A percentile compares a stretch with the other conserved stretches of the same genome.
phyloP scores from a whole-genome alignment of 30 jellyfish, hydroid and myxozoan genomes.

The Turritopsis dohrnii region DNA sequence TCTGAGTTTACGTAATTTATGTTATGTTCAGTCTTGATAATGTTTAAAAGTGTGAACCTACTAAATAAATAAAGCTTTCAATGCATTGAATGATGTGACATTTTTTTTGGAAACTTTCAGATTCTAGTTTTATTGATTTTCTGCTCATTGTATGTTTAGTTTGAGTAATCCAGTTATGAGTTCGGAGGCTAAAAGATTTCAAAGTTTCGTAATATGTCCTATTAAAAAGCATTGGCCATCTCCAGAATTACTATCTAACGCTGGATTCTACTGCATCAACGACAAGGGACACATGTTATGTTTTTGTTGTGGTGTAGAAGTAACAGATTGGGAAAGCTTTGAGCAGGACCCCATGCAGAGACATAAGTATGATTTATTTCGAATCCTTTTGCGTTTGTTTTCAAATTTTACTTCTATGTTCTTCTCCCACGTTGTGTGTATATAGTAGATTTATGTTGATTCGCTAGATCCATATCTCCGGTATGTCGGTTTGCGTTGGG shows the following conservation, averaged over 20 bases:
- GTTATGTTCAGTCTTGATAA: too few relatives aligned
- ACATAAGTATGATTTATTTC: constrained; percentile 23
- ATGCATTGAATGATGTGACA: too few relatives aligned
- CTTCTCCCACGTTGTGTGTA: background rate
- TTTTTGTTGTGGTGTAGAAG: constrained; percentile 37
- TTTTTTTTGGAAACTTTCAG: background rate
- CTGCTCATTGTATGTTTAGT: too few relatives aligned
- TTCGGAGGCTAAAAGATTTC: constrained; percentile 23
- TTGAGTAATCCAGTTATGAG: constrained; percentile 10
- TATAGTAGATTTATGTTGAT: background rate
- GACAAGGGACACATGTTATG: constrained; percentile 13
- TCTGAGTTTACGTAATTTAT: too few relatives aligned
- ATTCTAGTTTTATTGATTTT: too few relatives aligned
- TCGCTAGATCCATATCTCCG: constrained; percentile 6
- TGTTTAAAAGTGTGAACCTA: too few relatives aligned
- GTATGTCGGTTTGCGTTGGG: constrained; percentile 17
- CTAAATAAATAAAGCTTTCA: too few relatives aligned
- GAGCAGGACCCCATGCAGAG: constrained; percentile 25
- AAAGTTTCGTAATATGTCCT: constrained; percentile 28
- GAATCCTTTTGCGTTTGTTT: background rate
- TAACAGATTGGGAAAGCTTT: constrained; percentile 33
- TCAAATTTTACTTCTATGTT: background rate
- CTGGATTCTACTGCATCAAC: constrained; percentile 28
- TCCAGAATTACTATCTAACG: constrained; percentile 28
- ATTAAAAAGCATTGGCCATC: constrained; percentile 40